phyloP scores from a whole-genome alignment of 1,140 invertebrate species.

The Drosophila pseudoobscura region DNA sequence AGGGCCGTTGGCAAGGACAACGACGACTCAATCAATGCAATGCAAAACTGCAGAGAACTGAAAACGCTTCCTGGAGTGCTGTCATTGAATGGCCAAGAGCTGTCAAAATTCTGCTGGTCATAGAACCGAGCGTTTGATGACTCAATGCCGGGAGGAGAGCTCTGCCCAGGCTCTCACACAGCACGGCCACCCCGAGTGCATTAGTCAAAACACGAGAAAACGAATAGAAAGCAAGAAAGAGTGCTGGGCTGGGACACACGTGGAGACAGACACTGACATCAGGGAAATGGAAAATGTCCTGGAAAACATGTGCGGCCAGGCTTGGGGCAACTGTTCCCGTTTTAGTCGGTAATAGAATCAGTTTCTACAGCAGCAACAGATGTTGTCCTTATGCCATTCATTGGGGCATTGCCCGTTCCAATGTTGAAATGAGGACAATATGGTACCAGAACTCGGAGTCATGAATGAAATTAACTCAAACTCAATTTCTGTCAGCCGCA shows the following conservation, averaged over 20 bases:
- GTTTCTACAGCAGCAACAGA: slow-evolving; percentile 39
- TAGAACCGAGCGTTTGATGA: slow-evolving; percentile 50
- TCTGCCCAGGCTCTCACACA: neutral
- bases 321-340: slow-evolving; percentile 14
- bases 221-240: neutral
- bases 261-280: slow-evolving; percentile 23
- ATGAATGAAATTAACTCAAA: slow-evolving; percentile 56
- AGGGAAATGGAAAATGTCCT: slow-evolving; percentile 15
- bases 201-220: slow-evolving; percentile 52
- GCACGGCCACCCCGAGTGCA: slow-evolving; percentile 57
- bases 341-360: slow-evolving; percentile 4
- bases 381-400: slow-evolving; percentile 53
- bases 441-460: slow-evolving; percentile 22
- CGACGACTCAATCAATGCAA: slow-evolving; percentile 73
- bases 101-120: slow-evolving; percentile 62
- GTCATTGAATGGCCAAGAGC: slow-evolving; percentile 28
- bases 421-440: slow-evolving; percentile 20
- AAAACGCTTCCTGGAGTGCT: slow-evolving; percentile 47
- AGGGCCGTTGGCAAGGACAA: neutral
- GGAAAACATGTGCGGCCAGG: slow-evolving; percentile 60
- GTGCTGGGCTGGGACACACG: slow-evolving; percentile 35
- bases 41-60: slow-evolving; percentile 20
- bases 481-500: slow-evolving; percentile 17
- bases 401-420: slow-evolving; percentile 8
- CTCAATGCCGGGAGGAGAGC: slow-evolving; percentile 48